Evolutionary conservation across 2,888 invertebrate species (phyloP).

Genomic region (Alloplasta piceator): DNA sequence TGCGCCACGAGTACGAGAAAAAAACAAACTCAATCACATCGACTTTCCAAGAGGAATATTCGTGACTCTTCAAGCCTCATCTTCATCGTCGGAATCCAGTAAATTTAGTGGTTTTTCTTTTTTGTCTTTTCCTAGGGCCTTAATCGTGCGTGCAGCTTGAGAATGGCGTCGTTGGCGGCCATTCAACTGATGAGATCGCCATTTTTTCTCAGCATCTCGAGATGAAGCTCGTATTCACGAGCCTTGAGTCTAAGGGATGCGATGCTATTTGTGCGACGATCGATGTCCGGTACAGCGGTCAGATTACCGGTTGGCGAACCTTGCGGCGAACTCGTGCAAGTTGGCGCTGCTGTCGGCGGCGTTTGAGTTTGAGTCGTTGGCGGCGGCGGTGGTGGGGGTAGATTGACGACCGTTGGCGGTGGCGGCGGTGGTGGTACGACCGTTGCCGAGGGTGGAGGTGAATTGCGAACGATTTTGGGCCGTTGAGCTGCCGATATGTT

Average conservation of each 20-base stretch:
- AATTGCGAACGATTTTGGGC: conserved; percentile 83
- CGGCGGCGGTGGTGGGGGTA: conserved; percentile 84
- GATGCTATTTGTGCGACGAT: conserved; percentile 93
- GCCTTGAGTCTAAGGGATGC: conserved; percentile 94
- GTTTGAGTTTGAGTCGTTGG: conserved; percentile 65
- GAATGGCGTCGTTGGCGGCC: not conserved
- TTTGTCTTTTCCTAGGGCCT: no score
- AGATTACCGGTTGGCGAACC: conserved; percentile 80
- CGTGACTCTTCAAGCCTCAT: no score
- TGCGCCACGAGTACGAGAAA: not conserved
- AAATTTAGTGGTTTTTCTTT: no score
- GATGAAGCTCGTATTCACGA: conserved; percentile 93
- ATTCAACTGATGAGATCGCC: conserved; percentile 92
- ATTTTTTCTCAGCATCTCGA: conserved; percentile 92
- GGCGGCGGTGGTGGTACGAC: conserved; percentile 70
- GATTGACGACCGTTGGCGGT: conserved; percentile 69
- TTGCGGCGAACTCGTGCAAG: conserved; percentile 70
- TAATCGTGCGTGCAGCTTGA: no score
- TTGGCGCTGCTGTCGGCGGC: conserved; percentile 64
- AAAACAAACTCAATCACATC: not conserved
- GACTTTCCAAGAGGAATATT: not conserved
- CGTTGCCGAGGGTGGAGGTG: conserved; percentile 81
- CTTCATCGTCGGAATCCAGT: no score
- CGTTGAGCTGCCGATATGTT: conserved; percentile 89
- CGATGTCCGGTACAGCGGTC: conserved; percentile 89